Conservation (phyloP, 1,140 invertebrate genomes). For the Bombus superbus region DNA sequence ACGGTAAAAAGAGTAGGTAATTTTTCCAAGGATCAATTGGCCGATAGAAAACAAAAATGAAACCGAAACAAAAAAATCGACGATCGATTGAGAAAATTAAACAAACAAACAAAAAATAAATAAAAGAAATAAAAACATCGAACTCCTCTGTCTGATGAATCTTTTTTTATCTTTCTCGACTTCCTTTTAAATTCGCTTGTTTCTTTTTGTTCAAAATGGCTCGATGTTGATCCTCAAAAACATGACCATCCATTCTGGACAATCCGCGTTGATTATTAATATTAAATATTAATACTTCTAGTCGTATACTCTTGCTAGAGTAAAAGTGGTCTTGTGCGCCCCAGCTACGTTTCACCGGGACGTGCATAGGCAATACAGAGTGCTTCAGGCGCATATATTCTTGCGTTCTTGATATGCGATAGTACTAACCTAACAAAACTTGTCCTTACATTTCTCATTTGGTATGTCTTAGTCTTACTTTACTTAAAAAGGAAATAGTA, state of each 20-base stretch:
- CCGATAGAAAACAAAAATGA: slow-evolving; percentile 23
- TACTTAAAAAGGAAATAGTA: slow-evolving; percentile 66
- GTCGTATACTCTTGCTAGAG: slow-evolving; percentile 82
- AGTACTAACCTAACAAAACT: slow-evolving; percentile 79
- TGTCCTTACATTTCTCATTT: slow-evolving; percentile 81
- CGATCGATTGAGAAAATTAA: slow-evolving; percentile 28
- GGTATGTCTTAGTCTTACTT: slow-evolving; percentile 82
- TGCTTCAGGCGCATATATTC: slow-evolving; percentile 76
- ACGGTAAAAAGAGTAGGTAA: slow-evolving; percentile 35
- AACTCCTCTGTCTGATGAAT: neutral
- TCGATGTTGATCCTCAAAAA: slow-evolving; percentile 65
- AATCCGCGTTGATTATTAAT: slow-evolving; percentile 78
- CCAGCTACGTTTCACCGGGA: slow-evolving; percentile 67
- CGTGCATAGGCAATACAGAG: slow-evolving; percentile 80
- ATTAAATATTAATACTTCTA: slow-evolving; percentile 83
- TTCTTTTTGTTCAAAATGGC: slow-evolving; percentile 54
- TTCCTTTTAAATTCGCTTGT: slow-evolving; percentile 26
- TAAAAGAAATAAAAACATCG: slow-evolving; percentile 10
- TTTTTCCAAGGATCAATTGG: slow-evolving; percentile 46
- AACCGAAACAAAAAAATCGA: slow-evolving; percentile 35
- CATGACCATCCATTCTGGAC: slow-evolving; percentile 79
- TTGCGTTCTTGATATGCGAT: slow-evolving; percentile 81
- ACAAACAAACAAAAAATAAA: neutral
- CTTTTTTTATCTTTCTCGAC: neutral
- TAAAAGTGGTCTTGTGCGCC: slow-evolving; percentile 80